Percentiles rank a stretch among this genome's conserved stretches.
phyloP scores from a whole-genome alignment of 2,797 vertebrate species.

The Ctenosaura bakeri region DNA sequence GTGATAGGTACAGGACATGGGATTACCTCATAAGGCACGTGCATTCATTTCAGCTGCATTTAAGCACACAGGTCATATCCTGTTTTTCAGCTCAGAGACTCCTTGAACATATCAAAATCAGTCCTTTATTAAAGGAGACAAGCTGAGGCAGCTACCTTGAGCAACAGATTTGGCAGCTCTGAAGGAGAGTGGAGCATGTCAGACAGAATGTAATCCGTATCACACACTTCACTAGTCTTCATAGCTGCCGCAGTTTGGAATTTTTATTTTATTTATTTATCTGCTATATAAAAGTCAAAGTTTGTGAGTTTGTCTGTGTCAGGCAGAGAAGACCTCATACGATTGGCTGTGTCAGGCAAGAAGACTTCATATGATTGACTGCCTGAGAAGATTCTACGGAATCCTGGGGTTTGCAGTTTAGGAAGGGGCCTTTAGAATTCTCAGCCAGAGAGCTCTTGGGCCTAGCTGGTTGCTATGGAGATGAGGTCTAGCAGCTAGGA shows the following conservation, averaged over 20 bases:
- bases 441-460: no score
- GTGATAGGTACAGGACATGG: neutral
- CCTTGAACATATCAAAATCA: neutral
- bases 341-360: no score
- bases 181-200: neutral
- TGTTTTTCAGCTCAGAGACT: neutral
- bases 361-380: no score
- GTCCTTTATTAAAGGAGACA: neutral
- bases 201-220: neutral
- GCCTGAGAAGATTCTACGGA: no score
- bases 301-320: no score
- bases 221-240: neutral
- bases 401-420: no score
- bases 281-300: no score
- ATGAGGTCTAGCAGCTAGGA: no score
- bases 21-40: conserved; percentile 2
- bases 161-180: neutral
- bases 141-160: neutral
- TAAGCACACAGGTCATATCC: neutral
- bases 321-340: no score
- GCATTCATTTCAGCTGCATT: neutral
- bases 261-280: no score
- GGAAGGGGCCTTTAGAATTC: no score
- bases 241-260: neutral
- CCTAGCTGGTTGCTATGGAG: no score